These are phyloP conservation scores for Cistogaster globosa DNA, from an alignment of 2,888 invertebrate species.

Conservation along the genomic window DNA sequence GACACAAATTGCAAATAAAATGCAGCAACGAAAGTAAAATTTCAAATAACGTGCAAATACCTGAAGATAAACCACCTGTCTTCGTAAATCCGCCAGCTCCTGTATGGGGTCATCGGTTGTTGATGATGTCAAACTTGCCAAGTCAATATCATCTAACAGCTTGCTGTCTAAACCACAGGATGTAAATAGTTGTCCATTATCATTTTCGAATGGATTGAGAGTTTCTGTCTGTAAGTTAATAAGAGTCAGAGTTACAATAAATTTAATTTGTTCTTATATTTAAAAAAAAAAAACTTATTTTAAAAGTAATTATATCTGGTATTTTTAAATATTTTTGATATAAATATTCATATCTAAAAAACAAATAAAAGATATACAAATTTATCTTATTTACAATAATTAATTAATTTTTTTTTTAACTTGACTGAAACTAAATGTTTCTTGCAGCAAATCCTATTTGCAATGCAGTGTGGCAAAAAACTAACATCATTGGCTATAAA, in stretches of 20 bases:
- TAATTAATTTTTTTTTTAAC: too few relatives aligned
- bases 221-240: slow-evolving; percentile 88
- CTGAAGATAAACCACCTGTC: slow-evolving; percentile 92
- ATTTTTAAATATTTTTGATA: too few relatives aligned
- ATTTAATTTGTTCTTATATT: background rate
- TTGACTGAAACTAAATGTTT: too few relatives aligned
- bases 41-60: slow-evolving; percentile 84
- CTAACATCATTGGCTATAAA: too few relatives aligned
- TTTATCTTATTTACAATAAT: too few relatives aligned
- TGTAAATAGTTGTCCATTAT: slow-evolving; percentile 87
- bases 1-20: slow-evolving; percentile 65
- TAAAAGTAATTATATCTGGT: too few relatives aligned
- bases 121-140: slow-evolving; percentile 85
- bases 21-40: slow-evolving; percentile 73
- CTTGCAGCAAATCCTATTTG: too few relatives aligned
- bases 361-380: too few relatives aligned
- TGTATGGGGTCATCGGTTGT: slow-evolving; percentile 85
- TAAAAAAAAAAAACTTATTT: too few relatives aligned
- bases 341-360: too few relatives aligned
- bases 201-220: slow-evolving; percentile 93
- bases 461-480: too few relatives aligned
- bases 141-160: slow-evolving; percentile 81
- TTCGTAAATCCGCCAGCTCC: slow-evolving; percentile 90
- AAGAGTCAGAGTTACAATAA: background rate
- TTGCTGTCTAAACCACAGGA: slow-evolving; percentile 85